Evolutionary conservation across 1,140 invertebrate species (phyloP), one percentile per base, ranked within the genome.

Genomic region (Adelges cooleyi): DNA sequence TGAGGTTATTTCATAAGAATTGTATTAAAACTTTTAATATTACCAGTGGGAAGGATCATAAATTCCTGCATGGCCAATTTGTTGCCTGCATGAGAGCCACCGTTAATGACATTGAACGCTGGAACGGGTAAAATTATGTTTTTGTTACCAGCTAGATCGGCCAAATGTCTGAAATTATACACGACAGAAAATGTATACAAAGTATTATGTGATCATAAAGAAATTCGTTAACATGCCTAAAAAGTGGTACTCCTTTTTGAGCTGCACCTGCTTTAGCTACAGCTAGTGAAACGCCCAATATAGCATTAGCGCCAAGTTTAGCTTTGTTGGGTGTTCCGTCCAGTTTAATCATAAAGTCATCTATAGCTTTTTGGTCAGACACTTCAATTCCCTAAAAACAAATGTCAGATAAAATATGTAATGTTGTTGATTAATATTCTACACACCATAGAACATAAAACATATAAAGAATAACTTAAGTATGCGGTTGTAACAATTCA

Each of bases 31-130:
- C 25, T 8, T 18, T 23, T 18, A 23, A 8, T 29, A 40, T 65
- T 68, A 71, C 70, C 84, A 72, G 87, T 90, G 62, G 90, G 90
- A 22, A 95, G 75, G 71, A 95, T 92, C 93, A 98, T 97, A 77
- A 97, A 97, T 75, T 96, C 95, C 77, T 99, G 96, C 93, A 99
- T 98, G 67, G 95, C 95, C 65, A 99, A 79, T 75, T 96, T 96
- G 77, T 99, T 99, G 68, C 95, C 97, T 73, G 96, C 96, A 76
- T 99, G 97, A 62, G 90, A 94, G 40, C 96, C 97, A 69, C 97
- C 97, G 75, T 99, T 99, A 76, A 99, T 98, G 15, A 99, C 95
- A 76, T 99, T 99, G 76, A 99, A 95, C 36, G 95, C 92, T 65
- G 96, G 96, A 4, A 94, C 90, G 8, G 96, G 96, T 49, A 99